These are phyloP conservation scores for Teleiodes luculella DNA, from an alignment of 2,888 invertebrate genomes.

Conservation along the genomic window DNA sequence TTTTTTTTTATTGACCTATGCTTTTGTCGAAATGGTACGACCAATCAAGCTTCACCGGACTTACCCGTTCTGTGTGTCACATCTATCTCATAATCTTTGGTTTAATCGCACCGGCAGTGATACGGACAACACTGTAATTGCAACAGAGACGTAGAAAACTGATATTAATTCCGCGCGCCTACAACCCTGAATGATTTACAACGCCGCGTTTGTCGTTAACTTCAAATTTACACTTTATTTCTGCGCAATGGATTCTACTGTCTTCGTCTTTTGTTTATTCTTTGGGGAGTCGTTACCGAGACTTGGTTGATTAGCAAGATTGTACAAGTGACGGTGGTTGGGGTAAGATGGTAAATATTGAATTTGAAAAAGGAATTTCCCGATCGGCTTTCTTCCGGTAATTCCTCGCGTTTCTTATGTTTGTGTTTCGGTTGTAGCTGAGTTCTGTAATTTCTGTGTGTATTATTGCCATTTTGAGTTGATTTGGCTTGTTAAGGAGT, in stretches of 20 bases:
- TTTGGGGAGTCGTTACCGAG: constrained; percentile 40
- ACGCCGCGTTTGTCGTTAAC: constrained; percentile 46
- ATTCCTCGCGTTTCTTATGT: constrained; percentile 29
- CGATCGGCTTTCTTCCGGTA: constrained; percentile 21
- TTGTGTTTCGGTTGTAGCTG: background rate
- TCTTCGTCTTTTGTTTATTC: constrained; percentile 31
- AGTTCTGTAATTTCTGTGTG: background rate
- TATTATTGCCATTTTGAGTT: background rate
- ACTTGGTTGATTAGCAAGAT: constrained; percentile 25
- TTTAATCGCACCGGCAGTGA: constrained; percentile 53
- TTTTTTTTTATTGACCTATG: too few relatives aligned
- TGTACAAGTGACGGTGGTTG: background rate
- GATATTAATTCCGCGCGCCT: constrained; percentile 61
- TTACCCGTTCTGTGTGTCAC: too few relatives aligned
- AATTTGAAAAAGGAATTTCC: background rate
- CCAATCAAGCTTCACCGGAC: too few relatives aligned
- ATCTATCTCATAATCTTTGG: constrained; percentile 42
- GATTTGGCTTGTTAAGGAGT: too few relatives aligned
- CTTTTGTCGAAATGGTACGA: too few relatives aligned
- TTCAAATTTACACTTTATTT: constrained; percentile 48
- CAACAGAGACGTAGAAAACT: constrained; percentile 64
- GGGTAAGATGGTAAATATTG: constrained; percentile 9
- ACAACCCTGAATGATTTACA: constrained; percentile 56
- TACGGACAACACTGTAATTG: constrained; percentile 70
- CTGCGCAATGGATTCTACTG: constrained; percentile 24